Percentiles rank a stretch among this genome's conserved stretches.
Conservation (phyloP, 2,113 vertebrate genomes). For the Edolisoma coerulescens region DNA sequence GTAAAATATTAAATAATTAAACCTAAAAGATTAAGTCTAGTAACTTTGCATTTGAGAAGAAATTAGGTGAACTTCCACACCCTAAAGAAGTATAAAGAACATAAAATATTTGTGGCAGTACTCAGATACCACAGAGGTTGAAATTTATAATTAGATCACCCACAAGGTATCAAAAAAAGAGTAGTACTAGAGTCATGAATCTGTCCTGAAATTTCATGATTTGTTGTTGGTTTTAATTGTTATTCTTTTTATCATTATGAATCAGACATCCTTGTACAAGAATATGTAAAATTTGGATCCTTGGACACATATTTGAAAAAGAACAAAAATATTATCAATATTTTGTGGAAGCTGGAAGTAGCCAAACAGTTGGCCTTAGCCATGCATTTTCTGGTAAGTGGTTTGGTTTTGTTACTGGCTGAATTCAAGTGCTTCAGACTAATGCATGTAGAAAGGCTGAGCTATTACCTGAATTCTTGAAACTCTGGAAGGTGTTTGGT, state of each 20-base stretch:
- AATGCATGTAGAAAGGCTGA: background rate
- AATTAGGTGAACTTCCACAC: background rate
- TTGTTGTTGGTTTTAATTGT: background rate
- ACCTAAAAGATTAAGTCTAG: background rate
- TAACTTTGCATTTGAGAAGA: background rate
- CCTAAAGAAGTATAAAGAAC: background rate
- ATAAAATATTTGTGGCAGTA: background rate
- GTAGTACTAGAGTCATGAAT: background rate
- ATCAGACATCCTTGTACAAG: constrained; percentile 96
- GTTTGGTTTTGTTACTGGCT: background rate
- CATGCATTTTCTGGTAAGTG: constrained; percentile 94
- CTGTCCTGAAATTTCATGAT: background rate
- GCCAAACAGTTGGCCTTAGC: constrained; percentile 95
- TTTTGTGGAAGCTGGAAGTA: constrained; percentile 96
- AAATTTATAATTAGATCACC: background rate
- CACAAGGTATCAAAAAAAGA: background rate
- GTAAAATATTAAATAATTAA: background rate
- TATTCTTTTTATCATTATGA: constrained; percentile 27
- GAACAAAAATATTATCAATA: constrained; percentile 88
- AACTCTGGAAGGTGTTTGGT: background rate
- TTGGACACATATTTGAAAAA: constrained; percentile 94
- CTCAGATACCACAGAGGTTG: background rate
- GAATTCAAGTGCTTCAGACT: background rate
- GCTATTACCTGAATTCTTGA: background rate
- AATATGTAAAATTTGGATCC: constrained; percentile 93